phyloP scores from a whole-genome alignment of 1,140 invertebrate species.

The Drosophila ohnishii region DNA sequence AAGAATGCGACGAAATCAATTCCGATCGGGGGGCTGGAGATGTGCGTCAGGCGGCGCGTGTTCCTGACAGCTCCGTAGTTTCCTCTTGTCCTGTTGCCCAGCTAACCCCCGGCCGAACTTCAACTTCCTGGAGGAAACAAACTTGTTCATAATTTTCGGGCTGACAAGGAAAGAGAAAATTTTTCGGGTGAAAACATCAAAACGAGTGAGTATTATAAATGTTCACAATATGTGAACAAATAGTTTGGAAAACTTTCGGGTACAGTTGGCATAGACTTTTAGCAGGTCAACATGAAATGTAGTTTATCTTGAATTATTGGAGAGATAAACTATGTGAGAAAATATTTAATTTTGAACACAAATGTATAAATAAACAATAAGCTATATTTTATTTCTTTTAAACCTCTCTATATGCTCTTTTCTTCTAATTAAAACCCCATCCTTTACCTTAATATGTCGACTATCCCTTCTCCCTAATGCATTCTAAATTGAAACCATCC shows the following conservation, averaged over 20 bases:
- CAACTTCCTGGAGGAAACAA: conserved; percentile 13
- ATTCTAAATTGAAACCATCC: conserved; percentile 15
- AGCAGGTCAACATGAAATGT: neutral
- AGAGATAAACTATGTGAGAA: neutral
- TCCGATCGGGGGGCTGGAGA: conserved; percentile 29
- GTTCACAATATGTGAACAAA: neutral
- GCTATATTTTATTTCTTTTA: no score
- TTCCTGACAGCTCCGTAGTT: conserved; percentile 66
- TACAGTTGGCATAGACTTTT: conserved; percentile 9
- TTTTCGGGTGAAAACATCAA: conserved; percentile 6
- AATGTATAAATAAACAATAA: neutral
- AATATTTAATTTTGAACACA: neutral
- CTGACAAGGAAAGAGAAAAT: neutral
- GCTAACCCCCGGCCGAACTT: conserved; percentile 3
- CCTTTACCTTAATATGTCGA: neutral
- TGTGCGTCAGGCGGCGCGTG: conserved; percentile 59
- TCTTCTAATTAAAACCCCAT: neutral
- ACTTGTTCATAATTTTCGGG: conserved; percentile 46
- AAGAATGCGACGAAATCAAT: conserved; percentile 68
- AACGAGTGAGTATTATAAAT: conserved; percentile 24
- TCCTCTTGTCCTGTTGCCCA: conserved; percentile 17
- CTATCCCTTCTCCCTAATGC: neutral
- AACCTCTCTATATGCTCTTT: neutral
- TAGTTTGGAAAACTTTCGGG: conserved; percentile 13
- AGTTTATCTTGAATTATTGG: neutral